Evolutionary conservation across 2,113 vertebrate species (phyloP), one percentile per base, ranked within the genome.

Genomic region (Oxyura jamaicensis): DNA sequence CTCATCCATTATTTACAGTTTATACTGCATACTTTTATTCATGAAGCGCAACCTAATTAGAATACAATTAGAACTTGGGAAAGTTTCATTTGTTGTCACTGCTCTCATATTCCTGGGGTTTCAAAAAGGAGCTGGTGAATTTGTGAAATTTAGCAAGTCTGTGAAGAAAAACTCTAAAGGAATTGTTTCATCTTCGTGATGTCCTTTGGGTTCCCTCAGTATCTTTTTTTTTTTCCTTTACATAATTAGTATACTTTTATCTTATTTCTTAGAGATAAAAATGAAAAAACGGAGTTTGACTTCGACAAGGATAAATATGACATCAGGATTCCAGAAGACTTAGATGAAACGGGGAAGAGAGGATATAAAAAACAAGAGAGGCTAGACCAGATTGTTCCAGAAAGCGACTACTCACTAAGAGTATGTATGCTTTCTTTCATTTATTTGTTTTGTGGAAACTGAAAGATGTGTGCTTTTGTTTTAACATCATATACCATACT

Each of bases 261-360:
- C 41, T 86, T 63, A 6, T 60, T 91, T 74, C 33, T 50, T 87
- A 99, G 99, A 86, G 98, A 98, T 77, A 98, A 98, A 72, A 96
- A 94, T n/a, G 95, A 88, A 74, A 76, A 86, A 85, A 96, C 98
- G 11, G 99, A 99, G 86, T 99, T 99, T 97, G 99, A 99, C 93
- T 99, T 99, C 94, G 95, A 97, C 28, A 97, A 72, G 23, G 98
- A 99, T 93, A 99, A 98, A 85, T 99, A 99, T 0, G 99, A 99
- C 86, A 99, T 99, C 83, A 97, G 96, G 92, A 99, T 99, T 93
- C 99, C 99, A 74, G 98, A 98, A 44, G 99, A 99, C 46, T 98
- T 98, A 66, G 98, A 98, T 96, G 97, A 95, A 68, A 97, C 81
- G 17, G 98, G 98, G 33, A 97, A 91, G 73, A 98, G 96, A 91